Evolutionary conservation across 2,888 invertebrate genomes (phyloP).

Genomic region (Patella caerulea): DNA sequence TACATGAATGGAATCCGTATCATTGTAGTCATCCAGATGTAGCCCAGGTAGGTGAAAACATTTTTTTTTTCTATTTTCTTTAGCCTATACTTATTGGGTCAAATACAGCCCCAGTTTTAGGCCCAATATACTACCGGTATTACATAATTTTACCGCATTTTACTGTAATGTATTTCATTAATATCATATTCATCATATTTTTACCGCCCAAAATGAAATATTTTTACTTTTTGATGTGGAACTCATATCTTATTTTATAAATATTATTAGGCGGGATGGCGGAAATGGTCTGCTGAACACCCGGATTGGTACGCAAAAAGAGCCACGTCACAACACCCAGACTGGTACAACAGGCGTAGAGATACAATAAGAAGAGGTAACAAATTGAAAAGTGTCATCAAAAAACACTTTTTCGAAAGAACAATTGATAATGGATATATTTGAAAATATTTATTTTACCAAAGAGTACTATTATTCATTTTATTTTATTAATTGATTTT

Average conservation of each 20-base stretch:
- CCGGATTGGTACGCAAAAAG: slow-evolving; percentile 67
- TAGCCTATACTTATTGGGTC: too few relatives aligned
- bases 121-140: too few relatives aligned
- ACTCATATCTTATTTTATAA: not conserved
- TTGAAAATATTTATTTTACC: not conserved
- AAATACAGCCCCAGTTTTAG: too few relatives aligned
- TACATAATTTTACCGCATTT: too few relatives aligned
- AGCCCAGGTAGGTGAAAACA: slow-evolving; percentile 56
- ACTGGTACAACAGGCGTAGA: slow-evolving; percentile 65
- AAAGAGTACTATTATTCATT: too few relatives aligned
- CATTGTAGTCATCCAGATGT: slow-evolving; percentile 68
- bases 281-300: slow-evolving; percentile 66
- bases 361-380: slow-evolving; percentile 59
- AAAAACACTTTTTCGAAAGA: not conserved
- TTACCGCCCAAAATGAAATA: not conserved
- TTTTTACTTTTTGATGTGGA: not conserved
- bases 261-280: slow-evolving; percentile 60
- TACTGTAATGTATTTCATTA: too few relatives aligned
- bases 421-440: not conserved
- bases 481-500: too few relatives aligned
- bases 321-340: slow-evolving; percentile 60
- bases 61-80: not conserved
- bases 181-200: too few relatives aligned
- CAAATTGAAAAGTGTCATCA: slow-evolving; percentile 6
- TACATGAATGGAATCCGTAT: slow-evolving; percentile 66